These are phyloP conservation scores for Prorops nasuta DNA, from an alignment of 1,140 invertebrate species.

Conservation along the genomic window DNA sequence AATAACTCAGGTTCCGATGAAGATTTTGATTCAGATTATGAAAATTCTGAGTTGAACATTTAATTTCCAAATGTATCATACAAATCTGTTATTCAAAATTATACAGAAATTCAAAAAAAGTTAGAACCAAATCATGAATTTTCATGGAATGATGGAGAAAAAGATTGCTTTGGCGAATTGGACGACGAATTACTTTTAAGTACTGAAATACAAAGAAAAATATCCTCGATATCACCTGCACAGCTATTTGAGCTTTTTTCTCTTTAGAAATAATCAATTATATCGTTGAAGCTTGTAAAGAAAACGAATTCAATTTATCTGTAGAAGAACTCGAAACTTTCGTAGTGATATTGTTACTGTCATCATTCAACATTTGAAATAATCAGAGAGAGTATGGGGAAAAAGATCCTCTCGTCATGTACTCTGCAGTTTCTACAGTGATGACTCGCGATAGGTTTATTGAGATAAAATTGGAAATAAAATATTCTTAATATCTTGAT, in stretches of 20 bases:
- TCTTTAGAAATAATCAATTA: conserved; percentile 7
- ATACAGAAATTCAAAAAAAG: conserved; percentile 15
- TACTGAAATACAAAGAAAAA: conserved; percentile 9
- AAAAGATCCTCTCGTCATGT: conserved; percentile 10
- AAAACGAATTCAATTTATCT: background rate
- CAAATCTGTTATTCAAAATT: conserved; percentile 12
- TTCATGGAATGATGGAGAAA: conserved; percentile 9
- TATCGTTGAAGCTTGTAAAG: conserved; percentile 8
- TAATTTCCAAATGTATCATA: conserved; percentile 14
- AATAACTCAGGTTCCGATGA: conserved; percentile 9
- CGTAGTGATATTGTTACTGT: conserved; percentile 2
- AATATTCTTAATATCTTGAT: conserved; percentile 2
- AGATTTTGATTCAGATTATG: conserved; percentile 12
- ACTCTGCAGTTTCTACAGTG: conserved; percentile 9
- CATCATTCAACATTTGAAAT: conserved; percentile 8
- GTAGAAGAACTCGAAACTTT: conserved; percentile 4
- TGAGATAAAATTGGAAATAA: conserved; percentile 9
- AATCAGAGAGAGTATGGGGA: conserved; percentile 9
- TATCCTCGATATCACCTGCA: conserved; percentile 4
- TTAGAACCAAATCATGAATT: conserved; percentile 11
- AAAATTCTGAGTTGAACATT: conserved; percentile 16
- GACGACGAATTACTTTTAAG: conserved; percentile 9
- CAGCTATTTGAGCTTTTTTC: conserved; percentile 15
- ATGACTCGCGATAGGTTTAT: conserved; percentile 12
- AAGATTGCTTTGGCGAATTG: conserved; percentile 6